Percentiles rank a stretch among this genome's conserved stretches.
Evolutionary conservation across 2,797 vertebrate genomes (phyloP).

Genomic region (Myiothlypis chrysogaster): DNA sequence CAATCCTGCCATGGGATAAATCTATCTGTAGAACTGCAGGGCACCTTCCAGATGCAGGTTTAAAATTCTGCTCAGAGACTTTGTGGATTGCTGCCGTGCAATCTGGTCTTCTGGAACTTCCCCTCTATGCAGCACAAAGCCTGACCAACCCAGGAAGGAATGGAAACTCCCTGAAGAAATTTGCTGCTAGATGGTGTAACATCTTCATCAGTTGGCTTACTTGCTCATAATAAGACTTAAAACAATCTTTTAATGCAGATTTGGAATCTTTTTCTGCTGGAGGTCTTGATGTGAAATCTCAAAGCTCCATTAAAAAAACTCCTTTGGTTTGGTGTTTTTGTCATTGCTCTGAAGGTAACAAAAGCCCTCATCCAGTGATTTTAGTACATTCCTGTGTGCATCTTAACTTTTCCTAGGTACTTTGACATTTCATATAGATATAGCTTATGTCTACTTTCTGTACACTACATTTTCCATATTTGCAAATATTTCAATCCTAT

Average conservation of each 20-base stretch:
- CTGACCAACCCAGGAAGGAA: not conserved
- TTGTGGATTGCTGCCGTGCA: accelerated
- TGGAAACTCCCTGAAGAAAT: not conserved
- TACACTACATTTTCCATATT: not conserved
- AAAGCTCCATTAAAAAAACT: not conserved
- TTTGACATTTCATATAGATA: not conserved
- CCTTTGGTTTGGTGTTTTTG: not conserved
- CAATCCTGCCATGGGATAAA: not conserved
- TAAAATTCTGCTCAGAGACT: not conserved
- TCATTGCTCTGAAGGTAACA: not conserved
- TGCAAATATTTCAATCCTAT: not conserved
- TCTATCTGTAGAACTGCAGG: not conserved
- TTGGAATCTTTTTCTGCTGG: not conserved
- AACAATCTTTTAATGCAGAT: not conserved
- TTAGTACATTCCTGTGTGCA: not conserved
- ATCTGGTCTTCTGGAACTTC: not conserved
- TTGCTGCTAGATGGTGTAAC: not conserved
- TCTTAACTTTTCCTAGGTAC: not conserved
- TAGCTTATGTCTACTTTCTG: not conserved
- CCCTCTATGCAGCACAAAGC: not conserved
- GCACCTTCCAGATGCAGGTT: not conserved
- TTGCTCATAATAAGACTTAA: not conserved
- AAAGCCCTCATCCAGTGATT: not conserved
- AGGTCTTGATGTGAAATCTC: not conserved
- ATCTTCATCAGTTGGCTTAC: not conserved